Conservation (phyloP, 2,888 invertebrate genomes). For the Tetragonisca angustula region DNA sequence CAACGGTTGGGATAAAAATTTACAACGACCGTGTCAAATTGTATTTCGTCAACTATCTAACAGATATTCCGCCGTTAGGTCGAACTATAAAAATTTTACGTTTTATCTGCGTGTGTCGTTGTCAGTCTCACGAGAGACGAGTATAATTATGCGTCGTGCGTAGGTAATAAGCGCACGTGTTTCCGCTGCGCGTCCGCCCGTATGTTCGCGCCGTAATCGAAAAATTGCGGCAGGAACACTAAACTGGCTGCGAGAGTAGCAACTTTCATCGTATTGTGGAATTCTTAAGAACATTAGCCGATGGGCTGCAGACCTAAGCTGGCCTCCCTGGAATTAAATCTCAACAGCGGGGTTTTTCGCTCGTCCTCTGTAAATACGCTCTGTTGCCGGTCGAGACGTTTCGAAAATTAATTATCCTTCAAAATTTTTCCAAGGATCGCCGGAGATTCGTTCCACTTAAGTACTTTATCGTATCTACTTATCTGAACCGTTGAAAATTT, state of each 20-base stretch:
- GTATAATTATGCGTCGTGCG: conserved; percentile 55
- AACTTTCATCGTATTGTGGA: conserved; percentile 50
- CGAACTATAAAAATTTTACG: background rate
- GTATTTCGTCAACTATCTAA: too few species aligned
- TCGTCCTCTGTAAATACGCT: background rate
- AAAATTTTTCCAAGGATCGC: too few species aligned
- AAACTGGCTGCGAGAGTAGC: conserved; percentile 15
- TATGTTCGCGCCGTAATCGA: conserved; percentile 45
- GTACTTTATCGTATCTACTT: too few species aligned
- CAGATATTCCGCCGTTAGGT: too few species aligned
- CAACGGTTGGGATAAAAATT: too few species aligned
- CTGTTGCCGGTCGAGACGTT: background rate
- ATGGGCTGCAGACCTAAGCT: conserved; percentile 15
- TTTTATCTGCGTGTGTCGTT: conserved; percentile 15
- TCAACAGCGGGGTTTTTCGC: background rate
- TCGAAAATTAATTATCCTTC: too few species aligned
- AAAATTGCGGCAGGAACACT: conserved; percentile 40
- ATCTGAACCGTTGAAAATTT: too few species aligned
- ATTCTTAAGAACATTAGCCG: conserved; percentile 31
- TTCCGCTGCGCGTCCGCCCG: conserved; percentile 59
- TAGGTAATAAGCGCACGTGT: conserved; percentile 47
- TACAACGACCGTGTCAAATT: too few species aligned
- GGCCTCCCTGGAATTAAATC: conserved; percentile 13
- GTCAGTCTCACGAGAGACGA: conserved; percentile 36
- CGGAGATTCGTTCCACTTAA: too few species aligned